Evolutionary conservation across 2,797 vertebrate species (phyloP).

Genomic region (Saxicola maurus): DNA sequence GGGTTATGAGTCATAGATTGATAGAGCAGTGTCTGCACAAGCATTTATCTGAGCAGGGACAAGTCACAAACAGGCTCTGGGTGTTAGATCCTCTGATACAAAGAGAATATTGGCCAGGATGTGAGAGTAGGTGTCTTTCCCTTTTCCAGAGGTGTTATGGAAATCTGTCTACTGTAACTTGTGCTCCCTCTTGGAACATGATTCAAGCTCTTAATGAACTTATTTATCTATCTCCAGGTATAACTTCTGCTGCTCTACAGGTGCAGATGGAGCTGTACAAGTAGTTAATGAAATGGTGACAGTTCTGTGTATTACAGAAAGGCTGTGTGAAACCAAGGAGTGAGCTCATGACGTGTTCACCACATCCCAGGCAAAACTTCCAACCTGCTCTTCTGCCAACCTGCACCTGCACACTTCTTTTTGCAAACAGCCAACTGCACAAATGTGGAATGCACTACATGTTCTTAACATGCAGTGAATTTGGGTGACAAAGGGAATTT

Average conservation of each 20-base stretch:
- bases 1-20: background rate
- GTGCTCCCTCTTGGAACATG: background rate
- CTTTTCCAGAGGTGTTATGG: background rate
- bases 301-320: background rate
- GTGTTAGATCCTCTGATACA: background rate
- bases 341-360: background rate
- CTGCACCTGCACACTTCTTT: background rate
- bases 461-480: background rate
- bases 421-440: background rate
- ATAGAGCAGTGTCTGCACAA: background rate
- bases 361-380: background rate
- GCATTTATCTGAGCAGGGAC: background rate
- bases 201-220: background rate
- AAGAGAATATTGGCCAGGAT: background rate
- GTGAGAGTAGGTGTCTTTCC: background rate
- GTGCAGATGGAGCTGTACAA: background rate
- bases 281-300: background rate
- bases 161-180: background rate
- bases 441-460: accelerated
- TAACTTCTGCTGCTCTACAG: background rate
- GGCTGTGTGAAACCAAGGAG: background rate
- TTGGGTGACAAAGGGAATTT: background rate
- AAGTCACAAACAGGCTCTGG: background rate
- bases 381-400: background rate
- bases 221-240: background rate